Percentiles rank a stretch among this genome's conserved stretches.
phyloP scores from a whole-genome alignment of 1,140 invertebrate species.

The Drosophila nigromelanica region DNA sequence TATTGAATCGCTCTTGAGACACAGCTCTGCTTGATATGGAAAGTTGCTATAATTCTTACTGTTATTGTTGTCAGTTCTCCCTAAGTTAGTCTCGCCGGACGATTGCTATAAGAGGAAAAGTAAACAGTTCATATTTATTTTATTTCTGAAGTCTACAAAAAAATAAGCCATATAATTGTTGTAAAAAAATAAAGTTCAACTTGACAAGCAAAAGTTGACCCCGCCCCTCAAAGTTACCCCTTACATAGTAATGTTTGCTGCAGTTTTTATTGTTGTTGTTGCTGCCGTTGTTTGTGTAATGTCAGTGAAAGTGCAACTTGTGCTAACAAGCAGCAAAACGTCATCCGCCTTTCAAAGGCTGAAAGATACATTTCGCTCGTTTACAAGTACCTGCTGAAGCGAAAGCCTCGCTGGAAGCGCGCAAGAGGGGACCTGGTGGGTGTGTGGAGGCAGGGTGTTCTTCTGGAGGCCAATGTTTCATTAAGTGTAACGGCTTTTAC shows the following conservation, averaged over 20 bases:
- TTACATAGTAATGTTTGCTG: slow-evolving; percentile 14
- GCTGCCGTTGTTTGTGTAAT: slow-evolving; percentile 23
- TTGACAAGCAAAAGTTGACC: slow-evolving; percentile 14
- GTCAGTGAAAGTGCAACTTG: slow-evolving; percentile 78
- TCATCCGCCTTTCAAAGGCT: slow-evolving; percentile 44
- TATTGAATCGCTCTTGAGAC: neutral
- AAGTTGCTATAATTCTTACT: neutral
- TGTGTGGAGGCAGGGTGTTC: slow-evolving; percentile 16
- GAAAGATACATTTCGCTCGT: slow-evolving; percentile 47
- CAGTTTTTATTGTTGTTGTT: slow-evolving; percentile 6
- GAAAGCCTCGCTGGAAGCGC: slow-evolving; percentile 41
- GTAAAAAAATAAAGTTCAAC: slow-evolving; percentile 6
- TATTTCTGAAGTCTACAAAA: neutral
- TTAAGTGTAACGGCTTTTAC: slow-evolving; percentile 58
- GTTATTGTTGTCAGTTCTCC: neutral
- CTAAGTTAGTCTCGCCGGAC: neutral
- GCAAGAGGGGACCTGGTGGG: neutral
- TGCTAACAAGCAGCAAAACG: slow-evolving; percentile 49
- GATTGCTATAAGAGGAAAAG: neutral
- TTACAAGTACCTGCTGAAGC: slow-evolving; percentile 53
- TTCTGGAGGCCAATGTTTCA: slow-evolving; percentile 70
- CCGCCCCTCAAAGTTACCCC: slow-evolving; percentile 9
- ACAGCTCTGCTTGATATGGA: neutral
- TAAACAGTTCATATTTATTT: neutral
- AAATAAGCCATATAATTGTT: slow-evolving; percentile 17